Evolutionary conservation across 2,888 invertebrate species (phyloP), one percentile per base, ranked within the genome.

Genomic region (Conistra vaccinii): DNA sequence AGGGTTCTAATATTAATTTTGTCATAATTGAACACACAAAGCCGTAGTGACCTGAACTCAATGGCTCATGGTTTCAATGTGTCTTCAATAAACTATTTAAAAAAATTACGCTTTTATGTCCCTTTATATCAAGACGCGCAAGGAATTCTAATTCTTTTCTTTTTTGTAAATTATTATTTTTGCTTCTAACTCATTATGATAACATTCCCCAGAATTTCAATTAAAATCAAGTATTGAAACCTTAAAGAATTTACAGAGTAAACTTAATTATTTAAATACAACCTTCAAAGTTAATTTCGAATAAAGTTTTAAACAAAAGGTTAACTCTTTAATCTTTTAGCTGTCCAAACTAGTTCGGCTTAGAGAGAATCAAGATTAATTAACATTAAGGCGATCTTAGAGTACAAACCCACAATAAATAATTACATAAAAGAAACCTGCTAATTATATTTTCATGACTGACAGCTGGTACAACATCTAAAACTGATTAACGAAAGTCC

Each of bases 241-340:
- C 17, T 69, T n/a, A 23, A 58, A 78, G 23, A 66, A 42, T 80
- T 79, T 55, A 63, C 29, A 45, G 51, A 17, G 80, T 63, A 69
- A 82, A 81, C 67, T 82, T 83, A 80, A 87, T 87, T 84, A 84
- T 83, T 85, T 74, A 80, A 83, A 82, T 77, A 81, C 76, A 73
- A 81, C 67, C 68, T 80, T 71, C 69, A 68, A 87, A 83, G 80
- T 81, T 84, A 80, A 80, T 78, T 87, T 66, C n/a, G 32, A 65
- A 10, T 76, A 68, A 79, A 79, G 57, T 78, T 78, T 68, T 17
- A 17, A 68, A 81, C 62, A 80, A 80, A 73, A 81, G 39, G 74
- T 32, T 66, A 73, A 73, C 58, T 78, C 60, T 70, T 71, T 84
- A 80, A 83, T 80, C 75, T 75, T 62, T 73, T 53, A 76, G 70